phyloP scores from a whole-genome alignment of 37 sponge, comb jelly and placozoan species.

The Halichondria panicea region DNA sequence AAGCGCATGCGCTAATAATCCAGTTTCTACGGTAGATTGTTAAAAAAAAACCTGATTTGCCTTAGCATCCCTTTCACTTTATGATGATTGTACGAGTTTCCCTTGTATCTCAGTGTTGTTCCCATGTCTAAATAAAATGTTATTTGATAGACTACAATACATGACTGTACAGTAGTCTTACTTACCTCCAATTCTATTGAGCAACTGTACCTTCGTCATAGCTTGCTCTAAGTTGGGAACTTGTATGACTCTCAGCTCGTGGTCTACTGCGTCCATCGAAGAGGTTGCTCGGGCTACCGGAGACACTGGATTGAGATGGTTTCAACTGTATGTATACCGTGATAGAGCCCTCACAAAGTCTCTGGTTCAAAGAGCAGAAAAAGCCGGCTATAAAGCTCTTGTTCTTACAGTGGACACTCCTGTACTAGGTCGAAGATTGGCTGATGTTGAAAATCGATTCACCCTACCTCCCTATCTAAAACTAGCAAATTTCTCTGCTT shows the following conservation, averaged over 20 bases:
- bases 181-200: no score
- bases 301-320: conserved; percentile 68
- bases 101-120: no score
- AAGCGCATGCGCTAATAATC: no score
- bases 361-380: conserved; percentile 69
- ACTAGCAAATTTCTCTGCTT: conserved; percentile 66
- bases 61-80: no score
- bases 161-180: no score
- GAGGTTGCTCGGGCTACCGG: conserved; percentile 60
- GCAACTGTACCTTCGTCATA: conserved; percentile 5
- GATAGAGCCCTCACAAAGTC: conserved; percentile 49
- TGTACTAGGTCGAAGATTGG: conserved; percentile 55
- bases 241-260: conserved; percentile 84
- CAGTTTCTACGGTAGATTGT: no score
- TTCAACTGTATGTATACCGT: conserved; percentile 80
- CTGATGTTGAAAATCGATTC: conserved; percentile 55
- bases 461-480: conserved; percentile 66
- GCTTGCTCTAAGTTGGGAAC: conserved; percentile 45
- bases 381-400: conserved; percentile 80
- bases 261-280: conserved; percentile 72
- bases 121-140: no score
- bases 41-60: no score
- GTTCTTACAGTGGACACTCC: conserved; percentile 83
- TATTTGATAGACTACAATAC: no score
- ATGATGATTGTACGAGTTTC: no score